These are phyloP conservation scores for Willisornis vidua DNA, from an alignment of 2,113 vertebrate genomes.

Conservation along the genomic window DNA sequence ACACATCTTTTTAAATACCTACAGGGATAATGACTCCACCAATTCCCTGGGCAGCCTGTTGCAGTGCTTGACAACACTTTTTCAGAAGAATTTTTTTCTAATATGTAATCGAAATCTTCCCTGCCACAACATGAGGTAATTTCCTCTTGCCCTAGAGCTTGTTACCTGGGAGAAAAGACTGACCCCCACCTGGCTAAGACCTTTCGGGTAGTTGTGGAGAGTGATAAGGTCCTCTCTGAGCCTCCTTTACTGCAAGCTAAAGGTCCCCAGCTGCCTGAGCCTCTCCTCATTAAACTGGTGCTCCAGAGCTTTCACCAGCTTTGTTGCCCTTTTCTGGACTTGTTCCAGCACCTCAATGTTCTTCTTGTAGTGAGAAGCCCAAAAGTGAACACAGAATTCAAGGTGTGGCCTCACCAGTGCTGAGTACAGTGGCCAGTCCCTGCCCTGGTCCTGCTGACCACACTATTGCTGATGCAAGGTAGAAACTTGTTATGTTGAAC, in stretches of 20 bases:
- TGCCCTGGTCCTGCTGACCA: not conserved
- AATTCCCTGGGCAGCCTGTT: not conserved
- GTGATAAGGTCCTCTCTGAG: not conserved
- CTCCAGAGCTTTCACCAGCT: not conserved
- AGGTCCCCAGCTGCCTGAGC: not conserved
- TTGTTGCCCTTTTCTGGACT: not conserved
- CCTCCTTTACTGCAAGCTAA: not conserved
- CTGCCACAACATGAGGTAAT: not conserved
- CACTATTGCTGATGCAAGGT: not conserved
- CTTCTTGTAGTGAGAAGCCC: not conserved
- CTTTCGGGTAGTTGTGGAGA: not conserved
- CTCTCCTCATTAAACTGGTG: not conserved
- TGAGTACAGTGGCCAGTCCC: accelerated
- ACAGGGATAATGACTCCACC: not conserved
- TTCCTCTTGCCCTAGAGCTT: not conserved
- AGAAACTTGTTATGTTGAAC: not conserved
- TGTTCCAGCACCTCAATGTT: not conserved
- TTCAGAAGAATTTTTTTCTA: not conserved
- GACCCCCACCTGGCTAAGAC: not conserved
- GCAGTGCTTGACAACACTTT: not conserved
- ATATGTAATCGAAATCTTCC: not conserved
- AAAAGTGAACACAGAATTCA: not conserved
- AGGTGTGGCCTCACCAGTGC: not conserved
- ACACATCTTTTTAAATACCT: not conserved
- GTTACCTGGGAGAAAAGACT: not conserved